Base-by-base conservation (phyloP, 1,140 invertebrate genomes). In the Ceratitis capitata region DNA sequence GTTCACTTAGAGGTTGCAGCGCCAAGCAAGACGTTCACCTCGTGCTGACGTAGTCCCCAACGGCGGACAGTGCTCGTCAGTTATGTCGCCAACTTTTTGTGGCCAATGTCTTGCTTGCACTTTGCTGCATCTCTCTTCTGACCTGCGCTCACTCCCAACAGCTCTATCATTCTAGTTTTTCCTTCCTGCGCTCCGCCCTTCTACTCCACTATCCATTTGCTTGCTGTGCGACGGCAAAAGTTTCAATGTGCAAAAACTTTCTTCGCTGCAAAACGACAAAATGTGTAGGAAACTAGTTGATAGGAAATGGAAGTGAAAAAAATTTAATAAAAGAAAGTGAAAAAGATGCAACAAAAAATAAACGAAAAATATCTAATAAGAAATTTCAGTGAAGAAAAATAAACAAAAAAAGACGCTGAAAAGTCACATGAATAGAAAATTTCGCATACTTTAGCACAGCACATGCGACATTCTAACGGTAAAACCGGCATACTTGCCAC, bases 61-160 rank as follows among this genome's bases (percentile, higher is more conserved):
- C 32, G 61, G 61, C 32, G 61, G 29, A 32, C 32, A 69, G 10
- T n/a, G 0, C 12, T 14, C 39, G 39, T 10, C 61, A 69, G 61
- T 19, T 16, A 69, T 69, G 61, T 69, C 61, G 61, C 32, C 61
- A 69, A 69, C 16, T 69, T 69, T 69, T 69, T 61, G 23, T 56
- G 51, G 14, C 1, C 23, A 7, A 56, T 56, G 51, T 7, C 51
- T 56, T 56, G 7, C 23, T 23, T n/a, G 51, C 51, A 7, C 10
- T 56, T 9, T n/a, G 51, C 23, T 53, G 49, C 16, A 14, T 53
- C n/a, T 12, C n/a, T 53, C 0, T 19, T 2, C 19, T 53, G 16
- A 4, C 16, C n/a, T 16, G 3, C 16, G 16, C 16, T 19, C 9
- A 4, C 49, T 53, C 16, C n/a, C n/a, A n/a, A n/a, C n/a, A n/a